phyloP scores from a whole-genome alignment of 2,113 vertebrate species.

The Rhipidura dahli region DNA sequence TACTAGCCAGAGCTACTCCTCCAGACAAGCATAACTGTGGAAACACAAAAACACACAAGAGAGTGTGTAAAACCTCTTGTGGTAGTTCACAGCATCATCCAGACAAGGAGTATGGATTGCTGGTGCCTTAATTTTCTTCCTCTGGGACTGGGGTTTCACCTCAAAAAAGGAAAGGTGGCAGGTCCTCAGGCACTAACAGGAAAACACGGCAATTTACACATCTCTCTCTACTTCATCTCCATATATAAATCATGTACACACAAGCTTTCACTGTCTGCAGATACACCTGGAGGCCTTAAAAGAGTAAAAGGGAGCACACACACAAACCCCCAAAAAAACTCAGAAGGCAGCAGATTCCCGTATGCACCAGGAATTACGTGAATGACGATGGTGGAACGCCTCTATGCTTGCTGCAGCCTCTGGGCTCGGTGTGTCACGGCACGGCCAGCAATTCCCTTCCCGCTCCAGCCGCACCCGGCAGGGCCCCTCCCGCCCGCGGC shows the following conservation, averaged over 20 bases:
- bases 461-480: too few relatives aligned
- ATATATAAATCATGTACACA: fast-evolving
- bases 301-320: neutral
- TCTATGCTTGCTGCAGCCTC: too few relatives aligned
- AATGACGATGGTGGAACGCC: too few relatives aligned
- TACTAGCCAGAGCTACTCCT: fast-evolving
- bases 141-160: neutral
- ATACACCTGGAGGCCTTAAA: neutral
- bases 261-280: neutral
- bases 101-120: neutral
- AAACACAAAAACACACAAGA: neutral
- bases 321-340: too few relatives aligned
- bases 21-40: neutral
- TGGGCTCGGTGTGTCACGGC: too few relatives aligned
- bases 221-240: neutral
- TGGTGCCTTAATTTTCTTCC: neutral
- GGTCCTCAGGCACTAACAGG: neutral
- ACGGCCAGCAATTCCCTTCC: too few relatives aligned
- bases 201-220: neutral
- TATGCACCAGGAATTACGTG: too few relatives aligned
- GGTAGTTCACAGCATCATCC: neutral
- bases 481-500: too few relatives aligned
- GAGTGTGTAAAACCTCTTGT: neutral
- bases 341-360: too few relatives aligned
- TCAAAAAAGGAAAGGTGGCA: neutral